phyloP scores from a whole-genome alignment of 2,888 invertebrate genomes.

The Noctua janthe region DNA sequence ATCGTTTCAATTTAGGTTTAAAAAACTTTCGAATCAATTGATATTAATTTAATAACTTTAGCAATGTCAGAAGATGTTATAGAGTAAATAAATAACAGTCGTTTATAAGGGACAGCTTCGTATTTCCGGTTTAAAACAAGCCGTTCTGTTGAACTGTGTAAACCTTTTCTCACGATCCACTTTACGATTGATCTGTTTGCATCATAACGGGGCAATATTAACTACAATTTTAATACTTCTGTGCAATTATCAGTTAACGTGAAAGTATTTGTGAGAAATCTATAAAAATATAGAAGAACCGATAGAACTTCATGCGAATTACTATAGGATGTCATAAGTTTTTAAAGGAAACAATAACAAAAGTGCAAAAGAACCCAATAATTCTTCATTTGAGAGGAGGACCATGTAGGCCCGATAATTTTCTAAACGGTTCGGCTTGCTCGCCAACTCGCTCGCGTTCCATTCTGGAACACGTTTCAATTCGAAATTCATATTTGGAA shows the following conservation, averaged over 20 bases:
- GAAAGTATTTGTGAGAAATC: background rate
- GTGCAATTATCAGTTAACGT: constrained; percentile 11
- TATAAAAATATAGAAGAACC: background rate
- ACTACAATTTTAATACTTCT: constrained; percentile 30
- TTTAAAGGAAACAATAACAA: constrained; percentile 7
- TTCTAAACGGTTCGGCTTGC: constrained; percentile 65
- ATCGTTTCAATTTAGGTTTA: background rate
- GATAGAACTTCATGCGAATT: background rate
- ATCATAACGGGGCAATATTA: constrained; percentile 43
- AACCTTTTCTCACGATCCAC: constrained; percentile 63
- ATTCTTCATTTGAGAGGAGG: constrained; percentile 44
- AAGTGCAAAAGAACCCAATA: constrained; percentile 22
- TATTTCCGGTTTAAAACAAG: constrained; percentile 54
- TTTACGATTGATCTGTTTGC: constrained; percentile 53
- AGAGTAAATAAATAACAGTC: constrained; percentile 43
- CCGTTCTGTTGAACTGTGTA: constrained; percentile 41
- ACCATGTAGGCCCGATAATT: constrained; percentile 64
- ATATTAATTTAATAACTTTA: constrained; percentile 14
- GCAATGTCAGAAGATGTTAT: constrained; percentile 22
- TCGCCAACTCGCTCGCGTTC: constrained; percentile 75
- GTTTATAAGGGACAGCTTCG: constrained; percentile 43
- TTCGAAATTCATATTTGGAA: constrained; percentile 89
- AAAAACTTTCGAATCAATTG: constrained; percentile 11
- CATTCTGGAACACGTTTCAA: constrained; percentile 86
- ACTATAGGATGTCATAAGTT: background rate